These are phyloP conservation scores for Sebastes reedi DNA, from an alignment of 2,797 vertebrate genomes.

Conservation along the genomic window DNA sequence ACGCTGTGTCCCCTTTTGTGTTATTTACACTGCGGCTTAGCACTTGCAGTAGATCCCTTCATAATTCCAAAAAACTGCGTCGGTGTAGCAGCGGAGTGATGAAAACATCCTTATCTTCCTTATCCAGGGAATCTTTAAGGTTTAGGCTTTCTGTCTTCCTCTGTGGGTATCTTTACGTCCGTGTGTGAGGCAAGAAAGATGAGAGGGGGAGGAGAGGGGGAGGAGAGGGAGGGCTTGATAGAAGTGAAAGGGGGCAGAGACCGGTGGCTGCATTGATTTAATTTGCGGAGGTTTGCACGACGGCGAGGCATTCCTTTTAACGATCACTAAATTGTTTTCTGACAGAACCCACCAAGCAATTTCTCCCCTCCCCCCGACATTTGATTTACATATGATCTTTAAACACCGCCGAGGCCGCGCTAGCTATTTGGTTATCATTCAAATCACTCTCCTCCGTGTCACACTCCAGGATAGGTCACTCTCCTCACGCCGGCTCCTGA, in stretches of 20 bases:
- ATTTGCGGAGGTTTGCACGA: slow-evolving; percentile 85
- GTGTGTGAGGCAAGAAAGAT: slow-evolving; percentile 36
- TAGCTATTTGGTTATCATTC: slow-evolving; percentile 96
- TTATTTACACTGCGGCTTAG: slow-evolving; percentile 60
- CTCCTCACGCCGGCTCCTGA: slow-evolving; percentile 75
- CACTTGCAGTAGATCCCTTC: slow-evolving; percentile 21
- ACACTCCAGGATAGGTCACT: slow-evolving; percentile 90
- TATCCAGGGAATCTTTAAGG: slow-evolving; percentile 61
- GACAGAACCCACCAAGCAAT: slow-evolving; percentile 91
- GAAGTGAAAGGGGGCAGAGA: slow-evolving; percentile 74
- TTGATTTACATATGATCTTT: slow-evolving; percentile 99
- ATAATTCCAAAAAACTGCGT: slow-evolving; percentile 43
- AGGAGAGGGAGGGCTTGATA: slow-evolving; percentile 45
- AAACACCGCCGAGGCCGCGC: slow-evolving; percentile 87
- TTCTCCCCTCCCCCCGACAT: slow-evolving; percentile 84
- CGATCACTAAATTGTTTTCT: slow-evolving; percentile 95
- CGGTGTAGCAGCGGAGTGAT: slow-evolving; percentile 44
- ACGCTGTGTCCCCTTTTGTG: slow-evolving; percentile 63
- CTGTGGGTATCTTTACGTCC: slow-evolving; percentile 26
- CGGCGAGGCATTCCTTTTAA: slow-evolving; percentile 90
- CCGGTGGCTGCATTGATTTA: slow-evolving; percentile 82
- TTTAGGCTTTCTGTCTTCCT: slow-evolving; percentile 55
- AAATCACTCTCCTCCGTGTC: slow-evolving; percentile 86
- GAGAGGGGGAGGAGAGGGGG: slow-evolving; percentile 25
- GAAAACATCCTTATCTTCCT: slow-evolving; percentile 66